phyloP scores from a whole-genome alignment of 64 coral and sea anemone genomes.

The Acropora yongei region DNA sequence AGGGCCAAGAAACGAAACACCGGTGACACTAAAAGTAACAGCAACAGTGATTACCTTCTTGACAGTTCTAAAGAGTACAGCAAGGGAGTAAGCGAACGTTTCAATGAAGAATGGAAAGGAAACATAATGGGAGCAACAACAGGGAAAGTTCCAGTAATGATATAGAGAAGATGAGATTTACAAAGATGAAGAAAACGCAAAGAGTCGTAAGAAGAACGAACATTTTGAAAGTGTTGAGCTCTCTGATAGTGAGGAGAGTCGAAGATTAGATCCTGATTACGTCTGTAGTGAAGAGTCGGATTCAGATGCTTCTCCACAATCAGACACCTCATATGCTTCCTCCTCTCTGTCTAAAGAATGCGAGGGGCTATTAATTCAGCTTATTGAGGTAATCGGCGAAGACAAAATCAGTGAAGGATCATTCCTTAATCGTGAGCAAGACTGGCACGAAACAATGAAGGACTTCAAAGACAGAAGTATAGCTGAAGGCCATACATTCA shows the following conservation, averaged over 20 bases:
- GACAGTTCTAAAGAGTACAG: constrained; percentile 29
- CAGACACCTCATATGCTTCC: constrained; percentile 20
- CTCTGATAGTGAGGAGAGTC: constrained; percentile 24
- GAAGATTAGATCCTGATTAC: constrained; percentile 54
- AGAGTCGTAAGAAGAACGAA: constrained; percentile 24
- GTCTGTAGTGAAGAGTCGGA: constrained; percentile 8
- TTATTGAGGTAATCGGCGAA: constrained; percentile 45
- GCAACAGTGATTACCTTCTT: constrained; percentile 35
- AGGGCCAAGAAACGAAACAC: neutral
- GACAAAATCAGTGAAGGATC: constrained; percentile 53
- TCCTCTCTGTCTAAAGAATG: constrained; percentile 40
- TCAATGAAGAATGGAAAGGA: constrained; percentile 26
- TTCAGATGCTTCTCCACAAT: constrained; percentile 36
- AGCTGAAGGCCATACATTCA: constrained; percentile 14
- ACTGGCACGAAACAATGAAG: constrained; percentile 17
- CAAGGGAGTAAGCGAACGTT: constrained; percentile 4
- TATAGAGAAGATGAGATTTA: constrained; percentile 31
- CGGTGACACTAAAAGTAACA: no score
- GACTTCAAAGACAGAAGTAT: neutral
- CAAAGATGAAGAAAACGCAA: constrained; percentile 18
- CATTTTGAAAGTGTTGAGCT: constrained; percentile 42
- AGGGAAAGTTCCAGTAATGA: neutral
- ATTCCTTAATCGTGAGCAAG: constrained; percentile 32
- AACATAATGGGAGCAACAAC: neutral
- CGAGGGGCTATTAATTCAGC: constrained; percentile 36